Conservation (phyloP, 2,113 vertebrate genomes). For the Equus przewalskii region DNA sequence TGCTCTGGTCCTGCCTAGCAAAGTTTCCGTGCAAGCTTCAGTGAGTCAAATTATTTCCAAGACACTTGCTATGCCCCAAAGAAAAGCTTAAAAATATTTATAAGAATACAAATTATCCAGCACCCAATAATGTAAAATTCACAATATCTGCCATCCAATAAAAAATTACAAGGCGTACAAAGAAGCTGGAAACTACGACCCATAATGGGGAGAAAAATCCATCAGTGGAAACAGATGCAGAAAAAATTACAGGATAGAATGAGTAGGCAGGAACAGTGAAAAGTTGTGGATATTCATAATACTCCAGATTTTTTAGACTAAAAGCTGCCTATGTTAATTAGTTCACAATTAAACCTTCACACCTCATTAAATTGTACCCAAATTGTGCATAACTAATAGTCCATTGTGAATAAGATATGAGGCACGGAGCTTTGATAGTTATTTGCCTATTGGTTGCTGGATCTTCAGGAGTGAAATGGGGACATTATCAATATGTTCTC, state of each 20-base stretch:
- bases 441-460: too few species aligned
- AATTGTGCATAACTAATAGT: neutral
- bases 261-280: neutral
- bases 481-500: neutral
- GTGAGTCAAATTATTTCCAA: neutral
- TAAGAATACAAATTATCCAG: neutral
- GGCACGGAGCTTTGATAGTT: too few species aligned
- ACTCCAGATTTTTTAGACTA: neutral
- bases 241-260: neutral
- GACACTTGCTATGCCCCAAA: neutral
- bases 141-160: neutral
- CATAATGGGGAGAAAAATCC: neutral
- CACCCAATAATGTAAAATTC: neutral
- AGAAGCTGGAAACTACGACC: neutral
- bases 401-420: neutral
- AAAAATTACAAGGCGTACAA: neutral
- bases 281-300: neutral
- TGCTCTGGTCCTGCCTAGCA: neutral
- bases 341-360: neutral
- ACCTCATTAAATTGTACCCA: neutral
- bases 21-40: neutral
- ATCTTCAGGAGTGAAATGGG: too few species aligned
- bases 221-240: neutral
- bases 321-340: neutral
- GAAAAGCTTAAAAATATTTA: neutral